Evolutionary conservation across 2,888 invertebrate species (phyloP).

Genomic region (Furcula furcula): DNA sequence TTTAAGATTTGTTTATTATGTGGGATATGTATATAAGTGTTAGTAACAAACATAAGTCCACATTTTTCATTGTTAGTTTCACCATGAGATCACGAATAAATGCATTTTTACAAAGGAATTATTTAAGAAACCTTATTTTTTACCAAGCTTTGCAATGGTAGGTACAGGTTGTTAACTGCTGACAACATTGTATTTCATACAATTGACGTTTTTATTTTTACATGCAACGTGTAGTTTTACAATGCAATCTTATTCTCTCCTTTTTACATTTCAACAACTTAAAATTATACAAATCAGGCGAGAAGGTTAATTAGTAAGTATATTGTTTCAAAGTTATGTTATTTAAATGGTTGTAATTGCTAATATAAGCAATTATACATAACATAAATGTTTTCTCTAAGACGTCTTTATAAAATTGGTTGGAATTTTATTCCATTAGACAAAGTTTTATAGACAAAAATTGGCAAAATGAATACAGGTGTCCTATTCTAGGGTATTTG

Average conservation of each 20-base stretch:
- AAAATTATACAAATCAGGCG: conserved; percentile 49
- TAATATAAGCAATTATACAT: conserved; percentile 17
- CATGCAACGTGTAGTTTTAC: conserved; percentile 66
- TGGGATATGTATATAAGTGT: conserved; percentile 24
- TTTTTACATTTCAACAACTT: conserved; percentile 69
- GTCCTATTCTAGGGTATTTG: conserved; percentile 35
- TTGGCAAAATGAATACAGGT: conserved; percentile 33
- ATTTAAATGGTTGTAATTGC: conserved; percentile 15
- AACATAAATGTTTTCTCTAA: conserved; percentile 13
- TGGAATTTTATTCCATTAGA: conserved; percentile 64
- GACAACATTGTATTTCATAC: conserved; percentile 73
- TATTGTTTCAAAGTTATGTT: conserved; percentile 1
- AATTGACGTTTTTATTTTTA: conserved; percentile 62
- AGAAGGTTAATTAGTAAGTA: conserved; percentile 12
- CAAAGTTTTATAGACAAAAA: conserved; percentile 29
- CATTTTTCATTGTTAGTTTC: conserved; percentile 31
- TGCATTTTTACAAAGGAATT: conserved; percentile 59
- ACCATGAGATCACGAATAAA: conserved; percentile 76
- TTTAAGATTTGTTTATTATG: background rate
- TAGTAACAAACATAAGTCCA: conserved; percentile 22
- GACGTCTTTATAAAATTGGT: conserved; percentile 16
- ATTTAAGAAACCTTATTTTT: conserved; percentile 16
- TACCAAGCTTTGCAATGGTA: conserved; percentile 44
- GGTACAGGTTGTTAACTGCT: conserved; percentile 51
- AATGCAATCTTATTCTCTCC: conserved; percentile 81